A percentile compares a stretch with the other conserved stretches of the same genome.
Conservation (phyloP, 2,113 vertebrate genomes). For the Beaufortia kweichowensis region DNA sequence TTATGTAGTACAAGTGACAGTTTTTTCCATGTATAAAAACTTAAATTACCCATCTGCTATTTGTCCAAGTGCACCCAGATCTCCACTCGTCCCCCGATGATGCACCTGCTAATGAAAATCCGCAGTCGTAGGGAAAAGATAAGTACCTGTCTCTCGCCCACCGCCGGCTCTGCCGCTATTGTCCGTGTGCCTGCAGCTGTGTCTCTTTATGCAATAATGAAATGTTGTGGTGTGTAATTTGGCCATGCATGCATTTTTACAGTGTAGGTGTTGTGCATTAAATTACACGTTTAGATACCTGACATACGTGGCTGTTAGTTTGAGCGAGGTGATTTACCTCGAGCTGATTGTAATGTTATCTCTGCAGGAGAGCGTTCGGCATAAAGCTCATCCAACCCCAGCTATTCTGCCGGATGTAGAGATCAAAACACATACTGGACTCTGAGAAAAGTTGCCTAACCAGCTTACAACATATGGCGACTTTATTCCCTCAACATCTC, state of each 20-base stretch:
- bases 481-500: background rate
- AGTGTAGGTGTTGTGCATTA: conserved; percentile 29
- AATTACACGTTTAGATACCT: background rate
- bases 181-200: background rate
- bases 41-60: conserved; percentile 46
- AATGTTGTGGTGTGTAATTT: conserved; percentile 23
- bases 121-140: conserved; percentile 2
- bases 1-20: background rate
- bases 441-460: background rate
- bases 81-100: conserved; percentile 1
- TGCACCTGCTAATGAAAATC: conserved; percentile 34
- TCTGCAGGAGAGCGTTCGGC: background rate
- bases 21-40: conserved; percentile 4
- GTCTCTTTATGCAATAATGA: conserved; percentile 6
- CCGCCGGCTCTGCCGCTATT: background rate
- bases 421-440: background rate
- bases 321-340: conserved; percentile 4
- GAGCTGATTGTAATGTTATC: conserved; percentile 26
- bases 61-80: conserved; percentile 9
- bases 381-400: conserved; percentile 2
- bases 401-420: background rate
- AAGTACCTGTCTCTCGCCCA: conserved; percentile 31
- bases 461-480: background rate
- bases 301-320: background rate
- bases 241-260: conserved; percentile 17